Evolutionary conservation across 2,888 invertebrate genomes (phyloP).

Genomic region (Diploptera punctata): DNA sequence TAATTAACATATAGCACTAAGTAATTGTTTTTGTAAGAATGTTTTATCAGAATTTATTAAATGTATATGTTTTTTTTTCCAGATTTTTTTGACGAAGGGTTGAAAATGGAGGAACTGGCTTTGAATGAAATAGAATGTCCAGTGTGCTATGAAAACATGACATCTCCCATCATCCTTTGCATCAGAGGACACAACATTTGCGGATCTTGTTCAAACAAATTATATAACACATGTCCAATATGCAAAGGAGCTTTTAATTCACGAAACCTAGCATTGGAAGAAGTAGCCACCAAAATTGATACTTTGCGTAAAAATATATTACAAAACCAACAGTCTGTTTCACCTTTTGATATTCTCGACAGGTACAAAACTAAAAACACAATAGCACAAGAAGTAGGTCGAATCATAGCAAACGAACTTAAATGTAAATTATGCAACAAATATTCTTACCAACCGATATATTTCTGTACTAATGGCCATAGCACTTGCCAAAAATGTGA

Average conservation of each 20-base stretch:
- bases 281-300: background rate
- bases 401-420: background rate
- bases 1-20: too few species aligned
- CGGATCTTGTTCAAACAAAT: background rate
- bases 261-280: background rate
- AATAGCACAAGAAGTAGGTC: background rate
- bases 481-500: background rate
- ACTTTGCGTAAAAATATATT: background rate
- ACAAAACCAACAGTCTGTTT: background rate
- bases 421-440: background rate
- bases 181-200: background rate
- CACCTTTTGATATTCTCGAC: background rate
- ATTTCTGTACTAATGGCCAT: background rate
- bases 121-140: slow-evolving; percentile 6
- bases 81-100: too few species aligned
- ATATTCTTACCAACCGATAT: background rate
- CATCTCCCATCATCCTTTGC: background rate
- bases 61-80: too few species aligned
- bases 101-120: background rate
- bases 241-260: background rate
- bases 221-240: background rate
- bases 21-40: too few species aligned
- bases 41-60: too few species aligned
- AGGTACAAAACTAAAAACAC: background rate
- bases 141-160: background rate